Base-by-base conservation (phyloP, 2,888 invertebrate species). In the Tanaodytes sp. region DNA sequence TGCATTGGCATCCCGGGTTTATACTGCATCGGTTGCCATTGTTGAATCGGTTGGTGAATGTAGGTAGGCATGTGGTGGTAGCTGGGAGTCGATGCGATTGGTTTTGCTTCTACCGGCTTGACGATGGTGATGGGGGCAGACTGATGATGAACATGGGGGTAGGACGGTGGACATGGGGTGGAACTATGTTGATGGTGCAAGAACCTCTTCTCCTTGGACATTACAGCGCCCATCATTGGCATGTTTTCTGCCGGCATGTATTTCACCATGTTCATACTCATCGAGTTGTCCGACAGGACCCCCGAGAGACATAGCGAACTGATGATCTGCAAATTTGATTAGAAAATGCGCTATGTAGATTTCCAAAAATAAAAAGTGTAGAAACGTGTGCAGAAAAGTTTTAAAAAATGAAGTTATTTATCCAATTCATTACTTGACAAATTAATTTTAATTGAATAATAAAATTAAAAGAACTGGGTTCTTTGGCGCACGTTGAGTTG, bases 261-360 rank as follows among this genome's bases (percentile, higher is more conserved):
- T 19, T 72, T 72, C 20, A 51, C 48, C 75, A 76, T 76, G 23
- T 73, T 74, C 74, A 73, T 71, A 30, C 66, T 68, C 67, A 71
- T 67, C 36, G 69, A 64, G 19, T 55, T 42, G 30, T 79, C 77
- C 55, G 77, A 76, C 33, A 74, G 76, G 43, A 78, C 80, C 48
- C 76, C 75, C 62, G 80, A 74, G 51, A 84, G 74, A 77, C 82
- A 84, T 73, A 82, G 66, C 54, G 83, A 61, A 64, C 78, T 74
- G 19, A 80, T 69, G 63, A 83, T 69, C 84, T 84, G 55, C 2
- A 8, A 36, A 36, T 39, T 2, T 19, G 15, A 23, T 37, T 31
- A 37, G 12, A 12, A 37, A 12, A 12, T 37, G 12, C 15, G 15
- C 15, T 37, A 12, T 14, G 14, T 36, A n/a, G 18, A 40, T 46